These are phyloP conservation scores for Drosophila guanche DNA, from an alignment of 1,140 invertebrate genomes.

Conservation along the genomic window DNA sequence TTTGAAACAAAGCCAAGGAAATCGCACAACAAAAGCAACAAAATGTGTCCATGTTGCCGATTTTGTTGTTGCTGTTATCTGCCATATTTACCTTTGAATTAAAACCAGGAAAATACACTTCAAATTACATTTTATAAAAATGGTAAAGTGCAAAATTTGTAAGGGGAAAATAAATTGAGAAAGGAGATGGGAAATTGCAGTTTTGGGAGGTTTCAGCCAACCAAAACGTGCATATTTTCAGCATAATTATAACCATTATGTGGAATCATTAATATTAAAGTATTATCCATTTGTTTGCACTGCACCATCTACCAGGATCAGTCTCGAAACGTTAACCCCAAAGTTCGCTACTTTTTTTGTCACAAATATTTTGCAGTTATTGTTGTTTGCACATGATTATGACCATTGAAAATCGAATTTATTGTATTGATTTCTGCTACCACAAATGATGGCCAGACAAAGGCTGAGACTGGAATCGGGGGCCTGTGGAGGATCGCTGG, in stretches of 20 bases:
- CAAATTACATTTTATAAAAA: slow-evolving; percentile 5
- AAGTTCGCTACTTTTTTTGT: slow-evolving; percentile 51
- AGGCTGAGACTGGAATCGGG: slow-evolving; percentile 1
- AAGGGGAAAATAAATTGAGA: background rate
- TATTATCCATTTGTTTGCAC: slow-evolving; percentile 20
- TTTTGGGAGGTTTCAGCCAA: background rate
- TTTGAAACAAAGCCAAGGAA: slow-evolving; percentile 59
- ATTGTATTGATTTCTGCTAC: slow-evolving; percentile 77
- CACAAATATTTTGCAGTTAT: slow-evolving; percentile 55
- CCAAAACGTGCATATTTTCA: background rate
- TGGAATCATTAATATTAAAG: background rate
- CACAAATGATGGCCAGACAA: slow-evolving; percentile 67
- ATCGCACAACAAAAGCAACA: slow-evolving; percentile 45
- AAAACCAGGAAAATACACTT: slow-evolving; percentile 32
- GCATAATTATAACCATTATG: no score
- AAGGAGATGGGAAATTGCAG: background rate
- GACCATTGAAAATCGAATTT: slow-evolving; percentile 59
- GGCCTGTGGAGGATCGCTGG: background rate
- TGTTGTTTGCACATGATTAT: slow-evolving; percentile 54
- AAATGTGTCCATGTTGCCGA: slow-evolving; percentile 28
- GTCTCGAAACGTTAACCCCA: slow-evolving; percentile 43
- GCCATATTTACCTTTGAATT: slow-evolving; percentile 66
- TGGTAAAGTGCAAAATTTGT: no score
- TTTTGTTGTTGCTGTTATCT: slow-evolving; percentile 51
- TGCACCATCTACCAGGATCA: slow-evolving; percentile 27